Evolutionary conservation across 1,140 invertebrate genomes (phyloP).

Genomic region (Zaprionus inermis): DNA sequence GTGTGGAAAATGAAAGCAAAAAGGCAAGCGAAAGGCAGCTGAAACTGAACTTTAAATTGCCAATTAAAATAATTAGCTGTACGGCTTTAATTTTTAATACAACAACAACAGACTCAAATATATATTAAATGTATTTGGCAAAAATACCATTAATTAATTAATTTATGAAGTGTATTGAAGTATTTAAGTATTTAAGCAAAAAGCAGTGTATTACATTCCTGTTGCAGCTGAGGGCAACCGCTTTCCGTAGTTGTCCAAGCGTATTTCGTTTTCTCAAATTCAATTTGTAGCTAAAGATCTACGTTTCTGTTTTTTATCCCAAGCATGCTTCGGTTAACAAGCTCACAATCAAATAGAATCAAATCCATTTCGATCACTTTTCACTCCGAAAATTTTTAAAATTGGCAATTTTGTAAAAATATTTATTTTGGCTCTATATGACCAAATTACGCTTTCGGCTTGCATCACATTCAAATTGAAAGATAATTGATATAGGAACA

Average conservation of each 20-base stretch:
- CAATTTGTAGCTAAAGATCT: too few relatives aligned
- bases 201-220: too few relatives aligned
- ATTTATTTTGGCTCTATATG: constrained; percentile 35
- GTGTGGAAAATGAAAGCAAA: constrained; percentile 17
- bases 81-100: neutral
- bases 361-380: neutral
- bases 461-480: constrained; percentile 25
- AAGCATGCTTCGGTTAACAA: neutral
- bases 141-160: too few relatives aligned
- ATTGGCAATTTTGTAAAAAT: constrained; percentile 19
- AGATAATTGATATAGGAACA: neutral
- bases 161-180: too few relatives aligned
- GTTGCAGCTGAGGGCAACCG: too few relatives aligned
- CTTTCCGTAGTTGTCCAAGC: too few relatives aligned
- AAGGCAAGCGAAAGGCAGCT: neutral
- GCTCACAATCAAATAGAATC: neutral
- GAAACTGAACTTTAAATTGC: neutral
- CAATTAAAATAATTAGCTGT: constrained; percentile 14
- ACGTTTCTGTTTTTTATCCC: neutral
- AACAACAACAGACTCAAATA: too few relatives aligned
- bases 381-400: constrained; percentile 23
- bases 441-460: constrained; percentile 41
- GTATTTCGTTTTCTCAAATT: too few relatives aligned
- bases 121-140: too few relatives aligned
- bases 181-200: too few relatives aligned